Base-by-base conservation (phyloP, 2,797 vertebrate genomes). In the Eulemur rubriventer region DNA sequence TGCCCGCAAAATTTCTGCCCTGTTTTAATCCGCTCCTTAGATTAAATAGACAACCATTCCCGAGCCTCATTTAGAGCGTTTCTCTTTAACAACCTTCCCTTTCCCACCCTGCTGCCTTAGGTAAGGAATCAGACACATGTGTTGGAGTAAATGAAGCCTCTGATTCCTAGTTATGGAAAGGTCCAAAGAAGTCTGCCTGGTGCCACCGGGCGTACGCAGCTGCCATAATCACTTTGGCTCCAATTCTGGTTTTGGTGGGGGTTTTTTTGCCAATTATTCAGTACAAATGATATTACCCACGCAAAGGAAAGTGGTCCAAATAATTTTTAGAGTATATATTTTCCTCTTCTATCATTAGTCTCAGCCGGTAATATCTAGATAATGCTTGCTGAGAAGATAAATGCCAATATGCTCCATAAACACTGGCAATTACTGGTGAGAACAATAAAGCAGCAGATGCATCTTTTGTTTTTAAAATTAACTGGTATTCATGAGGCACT, bases 221-320 rank as follows among this genome's bases (percentile, higher is more conserved):
- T 96, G 86, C 92, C 75, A n/a, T 52, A 43, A 80, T 59, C 81
- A 78, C 81, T 83, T 88, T 89, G 91, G 89, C 96, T 95, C 80
- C 75, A 35, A 30, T 89, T 81, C 70, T 91, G n/a, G 81, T 43
- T 88, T 93, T 89, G n/a, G 59, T 91, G 48, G 8, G 7, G 14
- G 2, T 7, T 18, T n/a, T 17, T 65, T n/a, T 83, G 75, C 95
- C 96, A 95, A 57, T 43, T 28, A 61, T 72, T 90, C 85, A 16
- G 79, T 75, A 67, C 65, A 95, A 96, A 97, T 76, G 92, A 67
- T 89, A 59, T 75, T 94, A 80, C 90, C 92, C 88, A 96, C 69
- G 52, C 65, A 81, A 95, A 70, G 22, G 63, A 92, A 57, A 91
- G 78, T 73, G 76, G 76, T 67, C 94, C 80, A 94, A 13, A 75